Percentiles rank a stretch among this genome's conserved stretches.
Conservation (phyloP, 2,888 invertebrate genomes). For the Acheta domesticus region DNA sequence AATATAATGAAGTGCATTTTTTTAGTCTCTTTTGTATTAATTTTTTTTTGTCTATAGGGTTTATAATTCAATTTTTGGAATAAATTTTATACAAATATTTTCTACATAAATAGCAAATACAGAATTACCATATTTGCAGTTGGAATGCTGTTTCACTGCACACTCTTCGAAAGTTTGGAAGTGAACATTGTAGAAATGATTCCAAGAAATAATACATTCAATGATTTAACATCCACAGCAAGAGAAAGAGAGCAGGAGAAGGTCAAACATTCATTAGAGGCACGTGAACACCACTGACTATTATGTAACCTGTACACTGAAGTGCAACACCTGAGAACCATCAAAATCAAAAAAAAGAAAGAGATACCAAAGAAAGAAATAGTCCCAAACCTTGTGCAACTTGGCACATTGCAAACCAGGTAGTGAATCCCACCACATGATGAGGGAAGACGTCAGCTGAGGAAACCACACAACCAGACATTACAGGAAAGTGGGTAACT, state of each 20-base stretch:
- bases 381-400: constrained; percentile 51
- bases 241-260: background rate
- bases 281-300: background rate
- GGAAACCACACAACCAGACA: constrained; percentile 28
- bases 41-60: too few species aligned
- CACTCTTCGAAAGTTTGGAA: background rate
- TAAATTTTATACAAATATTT: too few species aligned
- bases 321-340: constrained; percentile 18
- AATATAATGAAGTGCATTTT: too few species aligned
- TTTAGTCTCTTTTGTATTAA: too few species aligned
- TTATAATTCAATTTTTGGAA: too few species aligned
- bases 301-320: background rate
- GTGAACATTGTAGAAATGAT: background rate
- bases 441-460: constrained; percentile 33
- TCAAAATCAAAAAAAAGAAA: background rate
- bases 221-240: background rate
- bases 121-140: background rate
- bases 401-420: constrained; percentile 55
- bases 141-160: constrained; percentile 18
- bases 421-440: constrained; percentile 50
- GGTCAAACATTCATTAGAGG: background rate
- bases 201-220: background rate
- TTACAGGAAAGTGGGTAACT: background rate
- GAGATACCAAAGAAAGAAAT: background rate
- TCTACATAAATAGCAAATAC: too few species aligned